Base-by-base conservation (phyloP, 2,113 vertebrate genomes). In the Oreochromis aureus region DNA sequence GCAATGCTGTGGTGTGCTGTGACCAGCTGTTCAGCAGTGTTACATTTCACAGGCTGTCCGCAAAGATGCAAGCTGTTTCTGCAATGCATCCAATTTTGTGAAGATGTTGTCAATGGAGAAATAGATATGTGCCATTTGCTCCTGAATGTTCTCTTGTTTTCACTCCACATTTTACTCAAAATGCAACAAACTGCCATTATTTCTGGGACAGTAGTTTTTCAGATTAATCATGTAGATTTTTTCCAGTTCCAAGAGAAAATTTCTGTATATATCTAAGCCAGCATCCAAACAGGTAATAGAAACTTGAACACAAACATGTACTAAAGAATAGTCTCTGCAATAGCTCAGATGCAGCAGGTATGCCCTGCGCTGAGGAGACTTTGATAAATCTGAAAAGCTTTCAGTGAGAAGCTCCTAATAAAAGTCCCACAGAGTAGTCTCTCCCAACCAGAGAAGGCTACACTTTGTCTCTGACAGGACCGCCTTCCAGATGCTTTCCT, bases 401-500 rank as follows among this genome's bases (percentile, higher is more conserved):
- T 92, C 90, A 83, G 78, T 39, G 82, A 87, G 83, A 87, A 87
- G 61, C 83, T 92, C 84, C 89, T 90, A 89, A 91, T 93, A 91
- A 94, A 92, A 94, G 87, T 84, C 82, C 92, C 63, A 71, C 84
- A 81, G 89, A 87, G 89, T 55, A 85, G 87, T 59, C 82, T 87
- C 89, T 89, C 80, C 89, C 88, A 86, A 85, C 86, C 89, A 24
- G 78, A 85, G 88, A 87, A 92, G 85, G 81, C 84, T 79, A 82
- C 89, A 92, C 87, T 94, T 89, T 87, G 91, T 95, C 93, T 91
- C 86, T 91, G 94, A 94, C 91, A 91, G 92, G 84, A 87, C 80
- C 86, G 48, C 85, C 87, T 85, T 92, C 87, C 86, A 91, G 83
- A 94, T 85, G 83, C 86, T 89, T 88, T 92, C 82, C 86, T 54